phyloP scores from a whole-genome alignment of 1,140 invertebrate species.

The Drosophila simulans region DNA sequence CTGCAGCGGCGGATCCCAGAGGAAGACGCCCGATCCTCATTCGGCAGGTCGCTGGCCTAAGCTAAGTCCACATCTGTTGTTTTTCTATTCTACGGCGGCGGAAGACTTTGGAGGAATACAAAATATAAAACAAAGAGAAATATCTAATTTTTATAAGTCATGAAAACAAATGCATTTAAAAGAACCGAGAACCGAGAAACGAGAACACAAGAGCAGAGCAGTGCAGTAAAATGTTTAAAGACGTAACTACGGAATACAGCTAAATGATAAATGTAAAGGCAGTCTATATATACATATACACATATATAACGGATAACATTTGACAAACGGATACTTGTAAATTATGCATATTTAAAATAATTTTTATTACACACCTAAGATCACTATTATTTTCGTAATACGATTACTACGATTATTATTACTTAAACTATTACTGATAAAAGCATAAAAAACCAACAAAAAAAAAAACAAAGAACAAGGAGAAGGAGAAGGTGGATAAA shows the following conservation, averaged over 20 bases:
- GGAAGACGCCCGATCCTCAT: constrained; percentile 25
- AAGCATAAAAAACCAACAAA: constrained; percentile 13
- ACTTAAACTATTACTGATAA: constrained; percentile 62
- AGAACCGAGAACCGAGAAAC: constrained; percentile 55
- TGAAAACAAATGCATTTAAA: constrained; percentile 84
- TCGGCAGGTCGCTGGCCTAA: constrained; percentile 63
- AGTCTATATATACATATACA: constrained; percentile 40
- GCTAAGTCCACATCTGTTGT: constrained; percentile 63
- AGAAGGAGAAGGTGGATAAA: constrained; percentile 32
- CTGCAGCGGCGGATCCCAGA: constrained; percentile 47
- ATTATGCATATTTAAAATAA: constrained; percentile 72
- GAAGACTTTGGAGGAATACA: constrained; percentile 3
- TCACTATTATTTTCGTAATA: constrained; percentile 79
- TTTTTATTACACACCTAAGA: constrained; percentile 69
- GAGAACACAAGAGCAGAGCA: constrained; percentile 40
- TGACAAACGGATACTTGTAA: constrained; percentile 65
- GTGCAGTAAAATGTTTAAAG: constrained; percentile 43
- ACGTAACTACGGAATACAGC: constrained; percentile 51
- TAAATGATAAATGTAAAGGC: constrained; percentile 23
- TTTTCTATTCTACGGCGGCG: constrained; percentile 43
- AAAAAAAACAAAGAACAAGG: constrained; percentile 9
- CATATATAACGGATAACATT: constrained; percentile 57
- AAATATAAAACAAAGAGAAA: constrained; percentile 29
- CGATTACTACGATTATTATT: constrained; percentile 70
- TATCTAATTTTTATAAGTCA: constrained; percentile 76